phyloP scores from a whole-genome alignment of 2,888 invertebrate species.

The Cryptocephalus primarius region DNA sequence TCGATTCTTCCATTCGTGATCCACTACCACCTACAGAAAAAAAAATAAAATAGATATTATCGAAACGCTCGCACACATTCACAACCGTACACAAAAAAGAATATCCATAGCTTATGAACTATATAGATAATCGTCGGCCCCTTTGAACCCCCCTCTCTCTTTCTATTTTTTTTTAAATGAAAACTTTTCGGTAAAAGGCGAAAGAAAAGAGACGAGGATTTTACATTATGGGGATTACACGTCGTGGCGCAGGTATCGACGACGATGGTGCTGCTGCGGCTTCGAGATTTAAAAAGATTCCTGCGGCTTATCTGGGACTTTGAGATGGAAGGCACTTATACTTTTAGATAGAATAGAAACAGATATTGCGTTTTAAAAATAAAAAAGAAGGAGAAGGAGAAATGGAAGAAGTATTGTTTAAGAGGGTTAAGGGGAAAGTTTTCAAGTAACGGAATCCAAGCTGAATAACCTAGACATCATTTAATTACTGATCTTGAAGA shows the following conservation, averaged over 20 bases:
- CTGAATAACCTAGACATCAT: too few relatives aligned
- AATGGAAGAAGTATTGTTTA: constrained; percentile 2
- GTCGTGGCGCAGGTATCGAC: constrained; percentile 28
- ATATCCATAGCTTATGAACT: constrained; percentile 26
- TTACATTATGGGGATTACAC: constrained; percentile 38
- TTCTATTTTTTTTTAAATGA: constrained; percentile 1
- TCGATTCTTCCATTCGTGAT: too few relatives aligned
- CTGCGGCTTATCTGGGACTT: constrained; percentile 34
- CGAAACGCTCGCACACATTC: neutral
- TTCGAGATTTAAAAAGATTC: constrained; percentile 34
- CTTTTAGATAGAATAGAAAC: constrained; percentile 3
- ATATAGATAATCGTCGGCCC: constrained; percentile 28
- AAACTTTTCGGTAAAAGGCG: constrained; percentile 19
- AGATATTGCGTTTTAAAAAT: neutral
- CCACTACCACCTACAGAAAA: too few relatives aligned
- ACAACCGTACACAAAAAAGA: constrained; percentile 7
- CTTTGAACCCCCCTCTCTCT: constrained; percentile 25
- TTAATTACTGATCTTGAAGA: too few relatives aligned
- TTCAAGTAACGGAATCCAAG: neutral
- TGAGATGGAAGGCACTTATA: constrained; percentile 27
- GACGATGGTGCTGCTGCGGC: constrained; percentile 28
- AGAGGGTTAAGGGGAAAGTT: neutral
- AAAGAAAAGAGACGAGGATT: constrained; percentile 33
- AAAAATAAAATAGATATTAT: constrained; percentile 1
- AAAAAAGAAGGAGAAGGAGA: too few relatives aligned